phyloP scores from a whole-genome alignment of 2,113 vertebrate genomes.

The Ammodramus savannarum region DNA sequence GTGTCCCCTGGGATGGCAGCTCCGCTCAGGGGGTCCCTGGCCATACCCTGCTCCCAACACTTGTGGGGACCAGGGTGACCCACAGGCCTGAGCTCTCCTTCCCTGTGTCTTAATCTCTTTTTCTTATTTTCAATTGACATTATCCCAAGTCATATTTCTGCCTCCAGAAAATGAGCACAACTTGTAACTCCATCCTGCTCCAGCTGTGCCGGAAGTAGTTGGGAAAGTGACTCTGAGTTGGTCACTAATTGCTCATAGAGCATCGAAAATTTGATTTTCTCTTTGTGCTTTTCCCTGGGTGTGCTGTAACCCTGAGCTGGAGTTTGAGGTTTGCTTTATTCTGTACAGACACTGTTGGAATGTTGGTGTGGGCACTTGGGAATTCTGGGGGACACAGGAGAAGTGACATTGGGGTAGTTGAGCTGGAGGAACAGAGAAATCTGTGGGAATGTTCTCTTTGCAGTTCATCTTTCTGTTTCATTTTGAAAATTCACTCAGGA shows the following conservation, averaged over 20 bases:
- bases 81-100: neutral
- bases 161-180: rapidly evolving
- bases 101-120: rapidly evolving
- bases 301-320: neutral
- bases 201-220: neutral
- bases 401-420: rapidly evolving
- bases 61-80: rapidly evolving
- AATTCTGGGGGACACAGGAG: neutral
- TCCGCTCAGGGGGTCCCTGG: neutral
- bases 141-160: neutral
- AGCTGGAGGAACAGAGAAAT: neutral
- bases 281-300: neutral
- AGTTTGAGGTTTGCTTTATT: neutral
- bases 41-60: neutral
- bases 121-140: rapidly evolving
- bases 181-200: neutral
- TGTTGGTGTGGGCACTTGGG: rapidly evolving
- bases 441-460: neutral
- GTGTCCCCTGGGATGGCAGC: neutral
- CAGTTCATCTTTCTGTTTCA: neutral
- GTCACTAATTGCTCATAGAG: neutral
- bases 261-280: neutral
- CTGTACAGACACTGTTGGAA: neutral
- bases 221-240: neutral
- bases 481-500: neutral